Conservation (phyloP, 2,888 invertebrate genomes). For the Teinopalpus imperialis region DNA sequence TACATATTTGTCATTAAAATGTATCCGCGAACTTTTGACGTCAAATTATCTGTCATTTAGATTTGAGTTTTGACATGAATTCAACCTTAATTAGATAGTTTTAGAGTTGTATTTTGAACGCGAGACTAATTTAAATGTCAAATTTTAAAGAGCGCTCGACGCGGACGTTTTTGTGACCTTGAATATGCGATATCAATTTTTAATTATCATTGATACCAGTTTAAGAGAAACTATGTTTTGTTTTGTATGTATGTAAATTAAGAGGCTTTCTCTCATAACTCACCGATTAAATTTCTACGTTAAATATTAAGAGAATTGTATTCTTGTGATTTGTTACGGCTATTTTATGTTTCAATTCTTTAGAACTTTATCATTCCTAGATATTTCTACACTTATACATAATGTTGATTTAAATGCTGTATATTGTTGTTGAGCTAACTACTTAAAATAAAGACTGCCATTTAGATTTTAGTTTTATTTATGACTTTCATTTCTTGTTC, state of each 20-base stretch:
- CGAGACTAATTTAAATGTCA: too few species aligned
- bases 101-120: too few species aligned
- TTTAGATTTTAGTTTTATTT: slow-evolving; percentile 38
- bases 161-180: too few species aligned
- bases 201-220: too few species aligned
- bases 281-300: slow-evolving; percentile 47
- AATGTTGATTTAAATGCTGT: slow-evolving; percentile 51
- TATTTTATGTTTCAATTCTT: slow-evolving; percentile 33
- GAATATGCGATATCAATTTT: too few species aligned
- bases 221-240: slow-evolving; percentile 20
- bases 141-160: too few species aligned
- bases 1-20: too few species aligned
- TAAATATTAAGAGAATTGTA: slow-evolving; percentile 37
- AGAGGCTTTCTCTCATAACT: slow-evolving; percentile 51
- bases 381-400: slow-evolving; percentile 39
- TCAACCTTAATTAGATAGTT: too few species aligned
- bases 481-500: too few species aligned
- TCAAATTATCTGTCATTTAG: too few species aligned
- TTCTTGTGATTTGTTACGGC: slow-evolving; percentile 40
- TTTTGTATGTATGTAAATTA: slow-evolving; percentile 30
- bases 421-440: slow-evolving; percentile 60
- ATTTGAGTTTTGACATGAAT: too few species aligned
- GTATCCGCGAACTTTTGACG: too few species aligned
- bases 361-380: slow-evolving; percentile 44
- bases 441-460: slow-evolving; percentile 71